These are phyloP conservation scores for Centropus bengalensis DNA, from an alignment of 2,113 vertebrate genomes.

Conservation along the genomic window DNA sequence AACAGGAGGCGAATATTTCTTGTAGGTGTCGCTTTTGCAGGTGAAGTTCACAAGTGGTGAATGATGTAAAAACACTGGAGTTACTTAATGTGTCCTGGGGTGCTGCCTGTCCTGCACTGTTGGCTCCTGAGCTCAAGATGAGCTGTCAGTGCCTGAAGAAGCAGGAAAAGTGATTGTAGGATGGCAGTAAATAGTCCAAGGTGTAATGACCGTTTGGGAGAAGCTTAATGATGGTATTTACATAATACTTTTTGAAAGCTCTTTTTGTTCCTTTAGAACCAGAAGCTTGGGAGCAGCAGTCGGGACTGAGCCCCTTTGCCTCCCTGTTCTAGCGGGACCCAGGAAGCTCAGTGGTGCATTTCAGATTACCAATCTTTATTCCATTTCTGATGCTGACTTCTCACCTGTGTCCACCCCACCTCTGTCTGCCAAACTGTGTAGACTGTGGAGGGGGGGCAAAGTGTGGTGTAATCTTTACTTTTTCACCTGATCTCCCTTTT, in stretches of 20 bases:
- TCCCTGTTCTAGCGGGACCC: background rate
- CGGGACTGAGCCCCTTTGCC: background rate
- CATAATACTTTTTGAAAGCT: background rate
- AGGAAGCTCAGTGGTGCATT: background rate
- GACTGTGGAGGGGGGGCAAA: background rate
- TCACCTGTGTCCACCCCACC: rapidly evolving
- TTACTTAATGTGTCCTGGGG: background rate
- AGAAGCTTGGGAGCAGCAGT: background rate
- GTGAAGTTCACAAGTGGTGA: background rate
- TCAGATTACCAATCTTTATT: background rate
- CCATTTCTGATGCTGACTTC: background rate
- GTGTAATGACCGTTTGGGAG: background rate
- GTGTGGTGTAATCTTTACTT: background rate
- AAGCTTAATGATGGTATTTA: background rate
- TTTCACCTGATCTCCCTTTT: background rate
- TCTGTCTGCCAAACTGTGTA: background rate
- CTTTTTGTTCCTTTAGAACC: background rate
- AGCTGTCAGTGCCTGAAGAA: background rate
- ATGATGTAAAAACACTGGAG: background rate
- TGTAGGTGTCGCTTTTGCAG: background rate
- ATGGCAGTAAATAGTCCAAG: background rate
- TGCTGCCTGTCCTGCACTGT: background rate
- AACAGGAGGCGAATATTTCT: background rate
- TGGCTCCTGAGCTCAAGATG: background rate
- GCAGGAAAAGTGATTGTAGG: background rate